Percentiles rank a stretch among this genome's conserved stretches.
Evolutionary conservation across 2,888 invertebrate species (phyloP).

Genomic region (Euplagia quadripunctaria): DNA sequence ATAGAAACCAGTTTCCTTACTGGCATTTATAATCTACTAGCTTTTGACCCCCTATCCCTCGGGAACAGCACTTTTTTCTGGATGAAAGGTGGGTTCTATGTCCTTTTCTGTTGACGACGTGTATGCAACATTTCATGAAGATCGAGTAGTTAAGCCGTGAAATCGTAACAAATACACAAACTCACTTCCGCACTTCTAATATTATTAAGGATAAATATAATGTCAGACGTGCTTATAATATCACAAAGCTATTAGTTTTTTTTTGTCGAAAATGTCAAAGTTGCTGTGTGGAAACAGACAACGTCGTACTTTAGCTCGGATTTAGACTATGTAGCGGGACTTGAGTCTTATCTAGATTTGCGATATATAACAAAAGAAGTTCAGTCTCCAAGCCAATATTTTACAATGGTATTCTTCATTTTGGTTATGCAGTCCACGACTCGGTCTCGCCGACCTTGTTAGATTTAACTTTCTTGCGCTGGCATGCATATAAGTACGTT

Average conservation of each 20-base stretch:
- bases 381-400: constrained; percentile 49
- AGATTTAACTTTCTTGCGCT: constrained; percentile 56
- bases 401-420: constrained; percentile 56
- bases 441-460: constrained; percentile 57
- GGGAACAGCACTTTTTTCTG: too few relatives aligned
- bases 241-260: neutral
- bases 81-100: too few relatives aligned
- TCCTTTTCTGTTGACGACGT: too few relatives aligned
- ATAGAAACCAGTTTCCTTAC: constrained; percentile 19
- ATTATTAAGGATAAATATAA: too few relatives aligned
- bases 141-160: too few relatives aligned
- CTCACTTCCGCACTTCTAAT: too few relatives aligned
- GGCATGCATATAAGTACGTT: constrained; percentile 25
- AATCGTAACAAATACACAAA: too few relatives aligned
- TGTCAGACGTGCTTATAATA: too few relatives aligned
- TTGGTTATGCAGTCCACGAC: constrained; percentile 53
- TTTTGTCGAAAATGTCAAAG: neutral
- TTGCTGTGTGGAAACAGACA: neutral
- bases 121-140: too few relatives aligned
- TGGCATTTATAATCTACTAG: constrained; percentile 13
- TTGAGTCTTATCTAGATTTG: constrained; percentile 21
- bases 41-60: too few relatives aligned
- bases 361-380: constrained; percentile 49
- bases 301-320: neutral
- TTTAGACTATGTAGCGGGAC: neutral